phyloP scores from a whole-genome alignment of 1,140 invertebrate species.

The Ooceraea biroi region DNA sequence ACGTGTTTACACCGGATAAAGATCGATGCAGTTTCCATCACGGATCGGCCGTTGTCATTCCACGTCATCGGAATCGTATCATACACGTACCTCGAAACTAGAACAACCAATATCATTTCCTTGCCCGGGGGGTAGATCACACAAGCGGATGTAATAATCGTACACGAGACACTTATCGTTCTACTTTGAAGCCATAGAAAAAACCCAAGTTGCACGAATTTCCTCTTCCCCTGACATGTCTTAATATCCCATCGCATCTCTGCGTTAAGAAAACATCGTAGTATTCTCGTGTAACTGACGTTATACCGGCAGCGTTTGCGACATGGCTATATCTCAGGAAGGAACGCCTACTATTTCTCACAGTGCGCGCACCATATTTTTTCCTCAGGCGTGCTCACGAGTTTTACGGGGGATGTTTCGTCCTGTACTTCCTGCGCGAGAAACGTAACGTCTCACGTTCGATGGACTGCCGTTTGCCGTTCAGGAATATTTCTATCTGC shows the following conservation, averaged over 20 bases:
- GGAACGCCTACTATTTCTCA: neutral
- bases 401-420: neutral
- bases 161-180: neutral
- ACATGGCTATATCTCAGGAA: slow-evolving; percentile 11
- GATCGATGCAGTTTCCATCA: slow-evolving; percentile 15
- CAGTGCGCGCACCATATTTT: neutral
- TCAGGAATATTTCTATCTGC: slow-evolving; percentile 50
- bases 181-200: neutral
- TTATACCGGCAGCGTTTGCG: neutral
- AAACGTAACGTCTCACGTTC: neutral
- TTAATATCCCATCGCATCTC: neutral
- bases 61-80: neutral
- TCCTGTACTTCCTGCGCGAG: neutral
- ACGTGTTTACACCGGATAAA: slow-evolving; percentile 7
- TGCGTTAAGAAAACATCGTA: slow-evolving; percentile 13
- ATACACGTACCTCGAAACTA: slow-evolving; percentile 1
- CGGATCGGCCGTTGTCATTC: neutral
- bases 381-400: neutral
- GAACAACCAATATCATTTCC: slow-evolving; percentile 1
- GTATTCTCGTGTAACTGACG: neutral
- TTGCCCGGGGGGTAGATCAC: neutral
- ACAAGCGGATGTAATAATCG: neutral
- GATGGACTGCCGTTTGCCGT: neutral
- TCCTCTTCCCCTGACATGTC: no score
- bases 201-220: neutral